Base-by-base conservation (phyloP, 2,797 vertebrate genomes). In the Chaetodon trifasciatus region DNA sequence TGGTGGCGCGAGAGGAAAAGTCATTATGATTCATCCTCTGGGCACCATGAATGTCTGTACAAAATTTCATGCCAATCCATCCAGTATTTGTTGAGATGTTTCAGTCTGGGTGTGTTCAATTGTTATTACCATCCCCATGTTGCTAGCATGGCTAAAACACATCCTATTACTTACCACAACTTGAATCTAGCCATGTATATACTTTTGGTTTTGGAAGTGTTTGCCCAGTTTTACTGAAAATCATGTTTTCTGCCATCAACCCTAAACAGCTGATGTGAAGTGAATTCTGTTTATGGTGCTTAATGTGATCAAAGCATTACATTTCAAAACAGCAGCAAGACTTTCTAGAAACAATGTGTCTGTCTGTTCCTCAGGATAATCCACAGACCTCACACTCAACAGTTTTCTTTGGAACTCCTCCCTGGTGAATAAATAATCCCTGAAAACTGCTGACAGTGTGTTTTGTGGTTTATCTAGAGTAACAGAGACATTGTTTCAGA, bases 341-440 rank as follows among this genome's bases (percentile, higher is more conserved):
- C 19, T 66, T 57, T 68, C n/a, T 47, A 73, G 46, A n/a, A 44
- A 55, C 52, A 49, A 60, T 52, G 47, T 15, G 52, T 39, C 40
- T 15, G 52, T 39, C 40, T 66, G 47, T 61, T 61, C 50, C 15
- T 37, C 28, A 10, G 50, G 44, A 74, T 66, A 79, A 77, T 76
- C 66, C 70, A 47, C 53, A 66, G 40, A 63, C n/a, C 23, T 70
- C 39, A 53, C 21, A 70, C 72, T 73, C 40, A 39, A 76, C 64
- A 23, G 52, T 42, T 82, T 58, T 35, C 35, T 69, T 67, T 64
- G n/a, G 60, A 61, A 46, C 16, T 62, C 44, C 47, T 66, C 63
- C 37, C 44, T 47, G 6, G 24, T 50, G 24, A 63, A 70, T 52
- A 47, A 79, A 83, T 47, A 67, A 73, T 64, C 60, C 60, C 24